Base-by-base conservation (phyloP, 2,888 invertebrate species). In the Ommatoiulus sabulosus region DNA sequence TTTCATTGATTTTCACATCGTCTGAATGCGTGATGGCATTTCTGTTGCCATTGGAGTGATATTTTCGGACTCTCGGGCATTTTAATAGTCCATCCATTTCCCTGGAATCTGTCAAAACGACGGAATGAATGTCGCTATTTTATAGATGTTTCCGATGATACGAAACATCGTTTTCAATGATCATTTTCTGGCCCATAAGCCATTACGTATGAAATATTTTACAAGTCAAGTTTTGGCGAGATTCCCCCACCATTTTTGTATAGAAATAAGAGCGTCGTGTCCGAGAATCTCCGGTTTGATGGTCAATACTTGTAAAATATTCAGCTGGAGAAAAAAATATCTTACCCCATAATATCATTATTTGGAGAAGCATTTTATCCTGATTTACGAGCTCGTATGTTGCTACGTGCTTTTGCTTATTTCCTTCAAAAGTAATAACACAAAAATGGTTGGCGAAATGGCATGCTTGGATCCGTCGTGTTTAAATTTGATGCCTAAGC, bases 301-400 rank as follows among this genome's bases (percentile, higher is more conserved):
- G 72, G 72, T 72, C 72, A 72, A 72, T 72, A 72, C 72, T 72
- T 72, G 72, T 72, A 72, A 72, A 72, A 72, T 24, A 72, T 72
- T 72, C 72, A 72, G 24, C 72, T 35, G 35, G 2, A 35, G 35
- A 6, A 1, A 24, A 63, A 63, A 63, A 63, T n/a, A 63, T 5
- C 24, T 20, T 72, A 2, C 72, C 24, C 72, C 8, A 63, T 63
- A 63, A 63, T 63, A 63, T 63, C 63, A 63, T 63, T 63, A 63
- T 63, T 63, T 63, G n/a, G 63, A 20, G n/a, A 63, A 15, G 20
- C 48, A 63, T 63, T 63, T 63, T 63, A 63, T 63, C 63, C 63
- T 63, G 63, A 63, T 63, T 63, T 63, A n/a, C n/a, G 63, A 63
- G 20, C 17, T 63, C 20, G 7, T 63, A n/a, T 63, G n/a, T 3